Base-by-base conservation (phyloP, 2,113 vertebrate genomes). In the Peromyscus maniculatus region DNA sequence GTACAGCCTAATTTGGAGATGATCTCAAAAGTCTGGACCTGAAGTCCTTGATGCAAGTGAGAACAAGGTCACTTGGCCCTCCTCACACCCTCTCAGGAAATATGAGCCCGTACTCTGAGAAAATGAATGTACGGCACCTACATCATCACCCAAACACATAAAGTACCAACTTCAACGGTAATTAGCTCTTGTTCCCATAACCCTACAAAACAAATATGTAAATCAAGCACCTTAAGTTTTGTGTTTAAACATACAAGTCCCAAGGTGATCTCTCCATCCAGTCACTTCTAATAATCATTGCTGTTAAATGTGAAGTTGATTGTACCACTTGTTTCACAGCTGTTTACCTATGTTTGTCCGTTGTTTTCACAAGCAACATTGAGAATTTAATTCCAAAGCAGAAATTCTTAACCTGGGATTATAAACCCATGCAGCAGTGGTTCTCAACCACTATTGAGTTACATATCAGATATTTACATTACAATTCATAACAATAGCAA, bases 171-270 rank as follows among this genome's bases (percentile, higher is more conserved):
- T 82, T n/a, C 74, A 91, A 69, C 66, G 82, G 39, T 62, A 66
- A 84, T 82, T 77, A 92, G 72, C 78, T 93, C 77, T 64, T n/a
- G 31, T 36, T 91, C 55, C 16, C 75, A 88, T 36, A 72, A 72
- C 7, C n/a, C 62, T 66, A 67, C 24, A 77, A 87, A 87, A 82
- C n/a, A 96, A 93, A 94, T 93, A 87, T 87, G 69, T 57, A 88
- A 96, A 78, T 83, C 67, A 77, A 89, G 28, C 46, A 69, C 6
- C n/a, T 83, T 71, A 95, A 77, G 79, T 80, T 52, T 66, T 91
- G 3, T 83, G n/a, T 59, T 94, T 69, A 52, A 28, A 83, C 43
- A 82, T 66, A 49, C 21, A 91, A 87, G n/a, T 91, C 62, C 89
- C 69, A 95, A 94, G 74, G 69, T 78, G 67, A 74, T 78, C 33